Evolutionary conservation across 1,140 invertebrate genomes (phyloP).

Genomic region (Solen grandis): DNA sequence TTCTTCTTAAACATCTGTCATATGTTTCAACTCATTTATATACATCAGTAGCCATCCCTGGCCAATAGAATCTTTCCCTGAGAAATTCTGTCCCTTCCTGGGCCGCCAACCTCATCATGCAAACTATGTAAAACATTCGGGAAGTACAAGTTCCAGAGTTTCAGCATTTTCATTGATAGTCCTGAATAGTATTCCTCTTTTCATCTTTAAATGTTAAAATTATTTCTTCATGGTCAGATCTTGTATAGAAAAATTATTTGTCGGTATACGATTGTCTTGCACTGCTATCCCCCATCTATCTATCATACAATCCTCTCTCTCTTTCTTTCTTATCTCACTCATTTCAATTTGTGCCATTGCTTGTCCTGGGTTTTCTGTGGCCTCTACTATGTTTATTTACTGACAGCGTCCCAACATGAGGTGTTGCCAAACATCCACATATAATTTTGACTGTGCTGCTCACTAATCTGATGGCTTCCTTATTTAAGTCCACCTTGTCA

Average conservation of each 20-base stretch:
- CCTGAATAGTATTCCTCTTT: neutral
- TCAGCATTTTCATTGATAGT: neutral
- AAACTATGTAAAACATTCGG: neutral
- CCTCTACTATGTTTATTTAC: no score
- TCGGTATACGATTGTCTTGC: neutral
- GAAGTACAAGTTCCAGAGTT: neutral
- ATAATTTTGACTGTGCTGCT: no score
- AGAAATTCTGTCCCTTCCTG: neutral
- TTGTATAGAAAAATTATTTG: neutral
- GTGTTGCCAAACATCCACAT: no score
- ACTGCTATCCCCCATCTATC: no score
- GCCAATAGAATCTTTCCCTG: neutral
- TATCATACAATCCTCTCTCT: no score
- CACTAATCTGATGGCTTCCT: no score
- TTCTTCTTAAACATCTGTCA: conserved; percentile 21
- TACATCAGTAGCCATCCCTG: neutral
- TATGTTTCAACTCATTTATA: conserved; percentile 4
- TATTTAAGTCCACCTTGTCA: neutral
- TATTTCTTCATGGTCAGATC: neutral
- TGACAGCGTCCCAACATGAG: no score
- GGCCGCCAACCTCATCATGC: neutral
- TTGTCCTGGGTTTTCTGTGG: no score
- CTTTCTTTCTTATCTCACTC: no score
- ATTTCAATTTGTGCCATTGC: no score
- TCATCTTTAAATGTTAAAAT: neutral